Percentiles rank a stretch among this genome's conserved stretches.
phyloP scores from a whole-genome alignment of 2,797 vertebrate species.

The Schizopygopsis pylzovi region DNA sequence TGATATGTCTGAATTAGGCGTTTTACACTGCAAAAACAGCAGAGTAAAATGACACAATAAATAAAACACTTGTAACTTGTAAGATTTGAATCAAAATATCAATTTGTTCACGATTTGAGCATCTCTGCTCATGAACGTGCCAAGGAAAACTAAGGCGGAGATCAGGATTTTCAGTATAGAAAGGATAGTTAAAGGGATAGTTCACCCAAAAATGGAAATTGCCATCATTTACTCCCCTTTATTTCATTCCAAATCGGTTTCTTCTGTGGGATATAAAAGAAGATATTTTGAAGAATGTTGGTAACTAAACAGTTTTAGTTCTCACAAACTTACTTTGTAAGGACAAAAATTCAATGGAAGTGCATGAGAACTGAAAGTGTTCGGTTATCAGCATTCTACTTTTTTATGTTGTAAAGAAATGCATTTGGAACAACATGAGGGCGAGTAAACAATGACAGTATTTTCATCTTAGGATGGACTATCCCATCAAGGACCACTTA shows the following conservation, averaged over 20 bases:
- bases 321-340: background rate
- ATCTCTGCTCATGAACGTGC: background rate
- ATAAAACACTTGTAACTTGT: background rate
- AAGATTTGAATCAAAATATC: background rate
- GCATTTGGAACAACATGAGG: too few relatives aligned
- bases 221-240: background rate
- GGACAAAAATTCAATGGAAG: background rate
- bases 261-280: background rate
- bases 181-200: constrained; percentile 10
- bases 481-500: too few relatives aligned
- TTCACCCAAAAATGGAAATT: background rate
- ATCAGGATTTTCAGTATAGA: background rate
- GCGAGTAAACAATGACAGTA: too few relatives aligned
- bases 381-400: background rate
- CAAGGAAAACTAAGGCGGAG: background rate
- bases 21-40: background rate
- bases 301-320: background rate
- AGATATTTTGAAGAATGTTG: background rate
- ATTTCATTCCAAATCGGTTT: background rate
- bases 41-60: background rate
- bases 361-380: too few relatives aligned
- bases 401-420: too few relatives aligned
- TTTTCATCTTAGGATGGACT: too few relatives aligned
- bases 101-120: background rate
- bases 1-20: background rate